Evolutionary conservation across 2,113 vertebrate species (phyloP), one percentile per base, ranked within the genome.

Genomic region (Sapayoa aenigma): DNA sequence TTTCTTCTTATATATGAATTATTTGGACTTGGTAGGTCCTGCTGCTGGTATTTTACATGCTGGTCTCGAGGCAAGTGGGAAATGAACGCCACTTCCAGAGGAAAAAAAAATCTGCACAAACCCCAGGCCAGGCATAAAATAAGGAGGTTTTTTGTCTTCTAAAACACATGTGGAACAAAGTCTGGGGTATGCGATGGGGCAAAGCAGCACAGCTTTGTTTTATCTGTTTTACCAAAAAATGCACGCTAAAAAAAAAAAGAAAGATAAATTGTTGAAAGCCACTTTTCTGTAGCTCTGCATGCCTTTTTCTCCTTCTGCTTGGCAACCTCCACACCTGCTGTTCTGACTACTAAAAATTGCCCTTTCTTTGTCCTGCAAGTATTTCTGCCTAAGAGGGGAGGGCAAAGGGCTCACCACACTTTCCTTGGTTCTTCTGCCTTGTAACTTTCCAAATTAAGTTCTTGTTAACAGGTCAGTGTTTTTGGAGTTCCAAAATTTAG

Each of bases 311-410:
- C 58, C 67, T 92, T 28, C 62, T 89, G 90, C 90, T 89, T 77
- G 66, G 83, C 93, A 92, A 71, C 88, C 92, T 96, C 90, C 94
- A 86, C 77, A 95, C 86, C 90, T 90, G 80, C 93, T 94, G 92
- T 90, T 92, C 94, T 74, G 41, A 72, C 74, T 90, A 37, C 90
- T 96, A 87, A 94, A 93, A 96, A 89, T 88, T 89, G 68, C 83
- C 42, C 73, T 47, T 82, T 67, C 73, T 88, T 94, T 75, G 60
- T 92, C 62, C 89, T 77, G 49, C n/a, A 28, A 66, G 49, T 74
- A 56, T 84, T 93, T 53, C 73, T 92, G 56, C 62, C 23, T 59
- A 24, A 30, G 53, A 72, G 27, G 56, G 62, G 50, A 84, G 77
- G 66, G 69, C 60, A 93, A 85, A 95, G 63, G n/a, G 46, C 50